Conservation (phyloP, 2,888 invertebrate genomes). For the Steinernema hermaphroditum region DNA sequence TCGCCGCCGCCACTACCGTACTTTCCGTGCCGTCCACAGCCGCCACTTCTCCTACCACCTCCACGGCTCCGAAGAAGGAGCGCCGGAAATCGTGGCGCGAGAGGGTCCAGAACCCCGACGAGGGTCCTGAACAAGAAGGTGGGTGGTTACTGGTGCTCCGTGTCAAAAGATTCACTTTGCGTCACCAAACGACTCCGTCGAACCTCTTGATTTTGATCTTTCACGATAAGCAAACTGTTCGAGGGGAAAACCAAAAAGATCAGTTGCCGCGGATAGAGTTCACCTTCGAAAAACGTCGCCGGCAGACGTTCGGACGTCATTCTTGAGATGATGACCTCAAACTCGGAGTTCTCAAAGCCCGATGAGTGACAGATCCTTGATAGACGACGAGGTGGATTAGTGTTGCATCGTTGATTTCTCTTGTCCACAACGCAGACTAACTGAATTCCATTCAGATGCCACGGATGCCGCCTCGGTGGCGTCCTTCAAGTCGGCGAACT, state of each 20-base stretch:
- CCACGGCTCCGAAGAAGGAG: constrained; percentile 35
- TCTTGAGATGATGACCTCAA: no score
- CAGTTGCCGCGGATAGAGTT: no score
- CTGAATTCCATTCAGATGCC: constrained; percentile 38
- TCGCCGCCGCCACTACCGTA: constrained; percentile 32
- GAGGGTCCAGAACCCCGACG: constrained; percentile 32
- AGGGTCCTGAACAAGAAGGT: constrained; percentile 39
- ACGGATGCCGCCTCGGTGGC: constrained; percentile 55
- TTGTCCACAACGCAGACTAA: no score
- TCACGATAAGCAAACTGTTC: no score
- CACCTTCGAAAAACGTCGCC: no score
- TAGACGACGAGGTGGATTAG: no score
- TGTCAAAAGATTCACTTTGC: neutral
- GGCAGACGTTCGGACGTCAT: no score
- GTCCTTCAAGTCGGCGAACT: constrained; percentile 64
- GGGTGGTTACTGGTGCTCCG: neutral
- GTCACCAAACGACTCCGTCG: neutral
- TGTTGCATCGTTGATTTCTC: no score
- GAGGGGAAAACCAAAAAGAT: no score
- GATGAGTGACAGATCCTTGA: no score
- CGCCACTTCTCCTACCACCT: neutral
- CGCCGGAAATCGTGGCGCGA: constrained; percentile 42
- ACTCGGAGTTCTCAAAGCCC: no score
- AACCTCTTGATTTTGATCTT: no score
- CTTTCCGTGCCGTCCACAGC: constrained; percentile 32